Conservation (phyloP, 2,888 invertebrate species). For the Palloptera scutellata region DNA sequence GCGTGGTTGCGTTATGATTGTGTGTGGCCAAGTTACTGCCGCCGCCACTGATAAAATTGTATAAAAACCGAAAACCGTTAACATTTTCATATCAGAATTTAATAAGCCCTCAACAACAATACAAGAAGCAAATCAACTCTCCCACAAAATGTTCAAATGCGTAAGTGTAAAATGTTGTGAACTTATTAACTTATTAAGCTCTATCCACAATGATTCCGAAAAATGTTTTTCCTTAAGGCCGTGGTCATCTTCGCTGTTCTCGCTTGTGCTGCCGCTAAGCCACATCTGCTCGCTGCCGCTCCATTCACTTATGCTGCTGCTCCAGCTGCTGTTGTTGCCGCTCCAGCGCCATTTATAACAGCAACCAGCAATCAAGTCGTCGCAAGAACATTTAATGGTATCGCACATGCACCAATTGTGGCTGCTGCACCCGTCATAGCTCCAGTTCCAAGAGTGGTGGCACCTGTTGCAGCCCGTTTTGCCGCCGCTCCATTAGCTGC, state of each 20-base stretch:
- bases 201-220: not conserved
- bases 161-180: slow-evolving; percentile 22
- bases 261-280: slow-evolving; percentile 48
- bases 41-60: slow-evolving; percentile 3
- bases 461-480: not conserved
- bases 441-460: slow-evolving; percentile 21
- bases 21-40: not conserved
- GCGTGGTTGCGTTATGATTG: slow-evolving; percentile 15
- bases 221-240: slow-evolving; percentile 35
- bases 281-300: slow-evolving; percentile 37
- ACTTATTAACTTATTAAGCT: not conserved
- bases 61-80: slow-evolving; percentile 24
- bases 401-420: slow-evolving; percentile 48
- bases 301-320: slow-evolving; percentile 25
- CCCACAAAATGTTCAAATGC: slow-evolving; percentile 35
- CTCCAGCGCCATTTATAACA: slow-evolving; percentile 49
- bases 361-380: slow-evolving; percentile 53
- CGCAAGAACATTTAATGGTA: slow-evolving; percentile 52
- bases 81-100: slow-evolving; percentile 19
- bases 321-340: slow-evolving; percentile 41
- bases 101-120: slow-evolving; percentile 13
- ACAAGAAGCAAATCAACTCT: slow-evolving; percentile 11
- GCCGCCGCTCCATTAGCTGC: slow-evolving; percentile 22
- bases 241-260: slow-evolving; percentile 46
- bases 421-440: slow-evolving; percentile 42